Percentiles rank a stretch among this genome's conserved stretches.
These are phyloP conservation scores for Ploceus nigricollis DNA, from an alignment of 2,113 vertebrate genomes.

Conservation along the genomic window DNA sequence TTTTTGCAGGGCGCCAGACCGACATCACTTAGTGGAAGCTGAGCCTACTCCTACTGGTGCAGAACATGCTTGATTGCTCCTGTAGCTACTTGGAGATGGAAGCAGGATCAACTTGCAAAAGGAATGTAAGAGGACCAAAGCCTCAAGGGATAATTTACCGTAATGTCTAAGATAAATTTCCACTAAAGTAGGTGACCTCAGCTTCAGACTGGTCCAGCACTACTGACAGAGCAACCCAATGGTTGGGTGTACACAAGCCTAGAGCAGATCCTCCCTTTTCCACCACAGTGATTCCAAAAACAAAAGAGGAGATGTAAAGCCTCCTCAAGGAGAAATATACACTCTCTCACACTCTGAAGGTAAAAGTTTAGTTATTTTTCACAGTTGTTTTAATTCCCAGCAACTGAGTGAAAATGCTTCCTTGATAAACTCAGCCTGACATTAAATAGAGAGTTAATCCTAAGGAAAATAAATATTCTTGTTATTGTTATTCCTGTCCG, in stretches of 20 bases:
- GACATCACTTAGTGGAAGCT: not conserved
- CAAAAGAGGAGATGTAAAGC: not conserved
- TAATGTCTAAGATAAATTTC: not conserved
- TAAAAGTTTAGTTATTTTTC: not conserved
- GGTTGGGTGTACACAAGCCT: fast-evolving
- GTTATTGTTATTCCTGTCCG: not conserved
- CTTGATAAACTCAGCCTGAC: not conserved
- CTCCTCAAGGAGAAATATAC: not conserved
- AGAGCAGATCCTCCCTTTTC: not conserved
- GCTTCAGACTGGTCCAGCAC: not conserved
- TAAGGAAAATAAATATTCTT: not conserved
- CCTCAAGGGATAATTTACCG: not conserved
- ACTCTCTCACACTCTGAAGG: not conserved
- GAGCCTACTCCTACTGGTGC: not conserved
- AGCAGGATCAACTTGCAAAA: not conserved
- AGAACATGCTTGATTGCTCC: not conserved
- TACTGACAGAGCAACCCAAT: not conserved
- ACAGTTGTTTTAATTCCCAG: not conserved
- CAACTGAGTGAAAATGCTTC: not conserved
- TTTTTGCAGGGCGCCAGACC: not conserved
- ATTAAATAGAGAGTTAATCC: not conserved
- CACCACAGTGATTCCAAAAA: not conserved
- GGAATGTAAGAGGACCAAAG: not conserved
- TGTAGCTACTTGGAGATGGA: not conserved
- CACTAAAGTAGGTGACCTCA: not conserved